These are phyloP conservation scores for Drosophila bipectinata DNA, from an alignment of 1,140 invertebrate species.

Conservation along the genomic window DNA sequence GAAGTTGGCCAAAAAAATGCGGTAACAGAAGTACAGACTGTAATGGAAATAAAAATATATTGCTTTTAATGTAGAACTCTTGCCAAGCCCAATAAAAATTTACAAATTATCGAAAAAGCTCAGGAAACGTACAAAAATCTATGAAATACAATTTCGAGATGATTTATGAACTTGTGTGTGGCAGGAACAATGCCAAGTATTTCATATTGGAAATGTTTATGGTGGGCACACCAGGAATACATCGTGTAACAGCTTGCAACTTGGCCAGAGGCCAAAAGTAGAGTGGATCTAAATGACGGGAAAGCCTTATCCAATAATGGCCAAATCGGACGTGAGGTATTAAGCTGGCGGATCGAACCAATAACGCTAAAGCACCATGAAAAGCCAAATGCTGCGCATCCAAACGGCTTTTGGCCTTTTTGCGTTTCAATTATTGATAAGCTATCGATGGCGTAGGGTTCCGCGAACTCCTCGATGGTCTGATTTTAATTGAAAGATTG, in stretches of 20 bases:
- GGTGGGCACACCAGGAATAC: not conserved
- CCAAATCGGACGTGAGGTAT: slow-evolving; percentile 22
- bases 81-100: slow-evolving; percentile 7
- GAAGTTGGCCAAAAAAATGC: not conserved
- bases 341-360: slow-evolving; percentile 6
- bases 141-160: slow-evolving; percentile 9
- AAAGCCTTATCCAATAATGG: slow-evolving; percentile 29
- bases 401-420: slow-evolving; percentile 8
- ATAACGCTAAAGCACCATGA: slow-evolving; percentile 41
- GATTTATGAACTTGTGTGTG: slow-evolving; percentile 16
- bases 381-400: slow-evolving; percentile 31
- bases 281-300: slow-evolving; percentile 5
- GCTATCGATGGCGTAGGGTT: slow-evolving; percentile 27
- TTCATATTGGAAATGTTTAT: slow-evolving; percentile 7
- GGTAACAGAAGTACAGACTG: slow-evolving; percentile 2
- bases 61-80: not conserved
- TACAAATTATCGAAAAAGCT: not conserved
- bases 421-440: slow-evolving; percentile 47
- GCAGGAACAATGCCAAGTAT: slow-evolving; percentile 27
- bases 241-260: slow-evolving; percentile 7
- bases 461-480: not conserved
- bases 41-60: not conserved
- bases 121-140: not conserved
- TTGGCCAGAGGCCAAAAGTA: slow-evolving; percentile 35
- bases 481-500: slow-evolving; percentile 14